Conservation (phyloP, 2,113 vertebrate species). For the Equus przewalskii region DNA sequence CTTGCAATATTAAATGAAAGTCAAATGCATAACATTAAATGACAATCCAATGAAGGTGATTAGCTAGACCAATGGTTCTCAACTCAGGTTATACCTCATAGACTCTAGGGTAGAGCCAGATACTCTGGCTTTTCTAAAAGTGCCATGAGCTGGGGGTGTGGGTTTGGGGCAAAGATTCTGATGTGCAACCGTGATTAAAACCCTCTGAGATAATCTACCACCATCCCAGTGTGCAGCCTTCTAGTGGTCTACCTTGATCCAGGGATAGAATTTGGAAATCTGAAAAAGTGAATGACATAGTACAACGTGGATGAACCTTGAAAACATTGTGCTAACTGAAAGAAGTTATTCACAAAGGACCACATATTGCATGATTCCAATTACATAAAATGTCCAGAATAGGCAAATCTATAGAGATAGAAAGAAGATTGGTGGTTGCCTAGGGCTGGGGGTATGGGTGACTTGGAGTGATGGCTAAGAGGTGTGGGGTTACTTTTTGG, state of each 20-base stretch:
- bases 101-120: neutral
- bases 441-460: neutral
- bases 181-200: neutral
- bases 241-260: neutral
- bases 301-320: neutral
- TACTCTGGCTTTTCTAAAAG: neutral
- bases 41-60: conserved; percentile 37
- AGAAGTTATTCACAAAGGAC: neutral
- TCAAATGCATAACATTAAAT: conserved; percentile 38
- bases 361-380: neutral
- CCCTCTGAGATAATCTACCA: neutral
- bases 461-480: neutral
- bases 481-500: neutral
- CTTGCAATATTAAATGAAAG: conserved; percentile 53
- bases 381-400: conserved; percentile 2
- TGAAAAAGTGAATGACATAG: neutral
- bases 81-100: neutral
- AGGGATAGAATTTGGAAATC: conserved; percentile 8
- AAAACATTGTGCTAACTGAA: neutral
- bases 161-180: neutral
- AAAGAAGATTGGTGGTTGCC: neutral
- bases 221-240: neutral
- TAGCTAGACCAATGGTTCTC: conserved; percentile 10
- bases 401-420: neutral
- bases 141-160: neutral